Conservation (phyloP, 2,113 vertebrate genomes). For the Puffinus mauretanicus region DNA sequence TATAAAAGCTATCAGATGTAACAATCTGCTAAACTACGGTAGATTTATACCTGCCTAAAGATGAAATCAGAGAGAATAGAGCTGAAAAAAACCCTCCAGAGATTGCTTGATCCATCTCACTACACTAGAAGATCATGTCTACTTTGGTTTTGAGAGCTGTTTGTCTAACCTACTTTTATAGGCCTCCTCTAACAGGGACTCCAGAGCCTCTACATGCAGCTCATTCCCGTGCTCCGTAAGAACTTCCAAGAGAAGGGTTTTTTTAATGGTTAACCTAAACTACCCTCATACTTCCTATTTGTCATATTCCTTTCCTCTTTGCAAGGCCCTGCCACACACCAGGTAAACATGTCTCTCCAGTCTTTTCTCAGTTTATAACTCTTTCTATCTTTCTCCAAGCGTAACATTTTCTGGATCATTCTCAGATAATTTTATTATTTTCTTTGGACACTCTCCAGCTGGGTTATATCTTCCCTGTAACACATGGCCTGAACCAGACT, state of each 20-base stretch:
- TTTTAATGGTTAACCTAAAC: neutral
- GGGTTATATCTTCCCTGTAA: neutral
- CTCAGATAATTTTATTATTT: neutral
- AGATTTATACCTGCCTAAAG: neutral
- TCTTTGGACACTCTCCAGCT: neutral
- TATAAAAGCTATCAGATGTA: constrained; percentile 7
- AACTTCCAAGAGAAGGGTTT: neutral
- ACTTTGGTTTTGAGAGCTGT: neutral
- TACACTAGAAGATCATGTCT: neutral
- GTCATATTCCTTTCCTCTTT: neutral
- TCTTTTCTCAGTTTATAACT: neutral
- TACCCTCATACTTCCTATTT: neutral
- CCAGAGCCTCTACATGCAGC: neutral
- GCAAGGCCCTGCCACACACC: neutral
- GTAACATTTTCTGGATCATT: neutral
- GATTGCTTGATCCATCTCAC: neutral
- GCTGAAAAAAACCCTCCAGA: neutral
- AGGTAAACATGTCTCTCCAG: neutral
- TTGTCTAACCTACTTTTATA: neutral
- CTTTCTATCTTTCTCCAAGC: neutral
- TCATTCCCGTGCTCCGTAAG: neutral
- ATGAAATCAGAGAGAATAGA: neutral
- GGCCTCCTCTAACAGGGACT: neutral
- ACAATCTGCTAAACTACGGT: neutral
- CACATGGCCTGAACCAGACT: neutral